Percentiles rank a stretch among this genome's conserved stretches.
Conservation (phyloP, 1,140 invertebrate species). For the Ylistrum balloti region DNA sequence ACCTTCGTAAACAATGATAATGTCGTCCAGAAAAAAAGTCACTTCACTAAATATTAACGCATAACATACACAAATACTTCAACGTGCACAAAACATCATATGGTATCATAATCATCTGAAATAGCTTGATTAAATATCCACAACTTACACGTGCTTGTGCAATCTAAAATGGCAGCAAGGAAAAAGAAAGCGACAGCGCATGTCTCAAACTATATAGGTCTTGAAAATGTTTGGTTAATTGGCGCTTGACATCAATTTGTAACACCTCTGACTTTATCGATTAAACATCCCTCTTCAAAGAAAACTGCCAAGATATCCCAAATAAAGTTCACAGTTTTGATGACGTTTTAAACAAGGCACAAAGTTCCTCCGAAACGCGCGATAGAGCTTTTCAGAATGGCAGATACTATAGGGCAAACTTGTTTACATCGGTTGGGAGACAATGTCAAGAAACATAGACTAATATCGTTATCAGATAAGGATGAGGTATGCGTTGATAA, state of each 20-base stretch:
- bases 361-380: background rate
- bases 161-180: conserved; percentile 44
- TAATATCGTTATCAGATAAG: conserved; percentile 60
- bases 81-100: background rate
- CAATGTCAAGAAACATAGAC: conserved; percentile 66
- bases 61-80: background rate
- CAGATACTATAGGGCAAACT: background rate
- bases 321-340: background rate
- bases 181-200: conserved; percentile 49
- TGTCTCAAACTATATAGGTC: background rate
- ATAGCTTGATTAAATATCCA: background rate
- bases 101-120: background rate
- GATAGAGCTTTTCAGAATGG: background rate
- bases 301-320: background rate
- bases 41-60: background rate
- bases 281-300: background rate
- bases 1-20: background rate
- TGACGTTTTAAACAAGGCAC: background rate
- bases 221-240: background rate
- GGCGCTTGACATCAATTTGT: background rate
- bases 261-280: background rate
- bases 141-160: conserved; percentile 61
- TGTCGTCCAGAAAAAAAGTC: background rate
- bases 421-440: conserved; percentile 64
- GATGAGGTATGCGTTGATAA: conserved; percentile 61